These are phyloP conservation scores for Drosophila nr. fundita DNA, from an alignment of 2,888 invertebrate genomes.

Conservation along the genomic window DNA sequence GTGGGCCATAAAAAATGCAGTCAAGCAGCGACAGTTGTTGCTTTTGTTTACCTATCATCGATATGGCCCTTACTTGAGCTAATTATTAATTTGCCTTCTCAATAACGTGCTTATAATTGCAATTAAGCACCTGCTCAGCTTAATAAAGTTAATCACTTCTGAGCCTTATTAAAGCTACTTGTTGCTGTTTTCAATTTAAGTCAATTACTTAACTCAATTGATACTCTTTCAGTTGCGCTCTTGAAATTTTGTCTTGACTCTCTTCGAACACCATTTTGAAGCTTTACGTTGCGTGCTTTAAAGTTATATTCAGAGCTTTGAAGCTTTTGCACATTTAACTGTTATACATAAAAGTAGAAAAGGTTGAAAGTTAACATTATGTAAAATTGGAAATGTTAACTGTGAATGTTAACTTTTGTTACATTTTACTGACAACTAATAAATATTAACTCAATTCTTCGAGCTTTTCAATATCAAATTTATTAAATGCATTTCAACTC, in stretches of 20 bases:
- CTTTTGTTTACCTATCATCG: slow-evolving; percentile 1
- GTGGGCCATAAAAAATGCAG: slow-evolving; percentile 3
- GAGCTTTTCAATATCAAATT: neutral
- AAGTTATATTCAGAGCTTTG: slow-evolving; percentile 25
- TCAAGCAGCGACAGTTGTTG: slow-evolving; percentile 29
- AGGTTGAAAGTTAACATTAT: neutral
- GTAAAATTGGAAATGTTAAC: neutral
- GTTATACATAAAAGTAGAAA: slow-evolving; percentile 29
- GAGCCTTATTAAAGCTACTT: slow-evolving; percentile 13
- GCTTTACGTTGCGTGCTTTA: slow-evolving; percentile 20
- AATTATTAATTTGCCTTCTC: slow-evolving; percentile 5
- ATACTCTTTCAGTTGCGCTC: neutral
- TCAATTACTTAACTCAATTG: neutral
- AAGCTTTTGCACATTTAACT: slow-evolving; percentile 27
- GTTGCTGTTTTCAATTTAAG: slow-evolving; percentile 24
- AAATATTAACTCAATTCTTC: neutral
- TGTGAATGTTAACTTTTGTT: neutral
- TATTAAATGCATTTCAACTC: neutral
- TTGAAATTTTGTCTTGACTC: neutral
- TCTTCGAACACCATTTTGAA: neutral
- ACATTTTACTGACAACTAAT: neutral
- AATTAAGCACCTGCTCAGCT: neutral
- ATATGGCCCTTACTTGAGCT: neutral
- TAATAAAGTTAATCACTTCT: neutral
- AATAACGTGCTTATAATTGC: neutral